Evolutionary conservation across 2,888 invertebrate genomes (phyloP).

Genomic region (Laothoe populi): DNA sequence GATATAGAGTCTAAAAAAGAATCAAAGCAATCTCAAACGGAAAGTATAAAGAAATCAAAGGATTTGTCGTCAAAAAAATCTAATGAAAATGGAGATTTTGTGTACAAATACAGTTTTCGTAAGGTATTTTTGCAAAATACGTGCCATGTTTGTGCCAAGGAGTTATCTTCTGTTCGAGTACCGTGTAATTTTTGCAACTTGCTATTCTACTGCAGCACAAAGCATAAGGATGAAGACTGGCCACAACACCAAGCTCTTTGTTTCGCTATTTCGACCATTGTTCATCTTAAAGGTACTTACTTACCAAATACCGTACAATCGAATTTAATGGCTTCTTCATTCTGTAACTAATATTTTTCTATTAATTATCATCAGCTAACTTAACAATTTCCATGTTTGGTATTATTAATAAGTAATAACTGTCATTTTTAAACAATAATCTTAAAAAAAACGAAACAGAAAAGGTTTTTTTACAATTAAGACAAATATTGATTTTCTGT

Average conservation of each 20-base stretch:
- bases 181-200: constrained; percentile 84
- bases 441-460: no score
- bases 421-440: no score
- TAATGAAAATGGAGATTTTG: constrained; percentile 72
- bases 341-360: no score
- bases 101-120: constrained; percentile 87
- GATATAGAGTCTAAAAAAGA: constrained; percentile 54
- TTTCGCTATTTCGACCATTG: constrained; percentile 84
- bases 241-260: constrained; percentile 86
- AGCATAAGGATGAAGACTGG: constrained; percentile 86
- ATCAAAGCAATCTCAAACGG: constrained; percentile 67
- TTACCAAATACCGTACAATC: neutral
- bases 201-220: constrained; percentile 86
- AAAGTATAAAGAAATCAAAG: constrained; percentile 33
- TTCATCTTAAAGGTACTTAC: constrained; percentile 78
- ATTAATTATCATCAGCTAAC: no score
- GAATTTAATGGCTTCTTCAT: no score
- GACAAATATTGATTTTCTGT: no score
- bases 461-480: no score
- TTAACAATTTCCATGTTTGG: no score
- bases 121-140: constrained; percentile 86
- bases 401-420: no score
- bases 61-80: constrained; percentile 43
- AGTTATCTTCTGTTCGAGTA: constrained; percentile 57
- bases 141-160: constrained; percentile 82